phyloP scores from a whole-genome alignment of 23 tunicate species.

The Phallusia fumigata region DNA sequence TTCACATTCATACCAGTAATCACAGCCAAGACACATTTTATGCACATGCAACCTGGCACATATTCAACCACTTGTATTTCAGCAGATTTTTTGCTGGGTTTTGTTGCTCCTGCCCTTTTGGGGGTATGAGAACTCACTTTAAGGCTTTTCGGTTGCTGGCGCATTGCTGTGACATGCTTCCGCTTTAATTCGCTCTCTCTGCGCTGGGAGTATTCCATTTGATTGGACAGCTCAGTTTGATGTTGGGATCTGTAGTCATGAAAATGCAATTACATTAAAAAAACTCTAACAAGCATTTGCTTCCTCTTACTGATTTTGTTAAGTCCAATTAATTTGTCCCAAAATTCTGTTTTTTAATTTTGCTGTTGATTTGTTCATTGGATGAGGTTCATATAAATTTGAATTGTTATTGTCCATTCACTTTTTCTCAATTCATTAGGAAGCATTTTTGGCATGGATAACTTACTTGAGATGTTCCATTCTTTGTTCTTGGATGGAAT shows the following conservation, averaged over 20 bases:
- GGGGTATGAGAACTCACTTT: constrained; percentile 58
- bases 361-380: no score
- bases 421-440: no score
- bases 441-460: not conserved
- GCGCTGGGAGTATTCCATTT: constrained; percentile 82
- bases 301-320: no score
- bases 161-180: constrained; percentile 75
- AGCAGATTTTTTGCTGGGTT: not conserved
- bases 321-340: no score
- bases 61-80: constrained; percentile 3
- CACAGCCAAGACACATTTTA: constrained; percentile 19
- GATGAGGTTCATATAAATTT: no score
- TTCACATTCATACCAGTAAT: constrained; percentile 25
- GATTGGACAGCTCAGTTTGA: constrained; percentile 89
- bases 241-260: constrained; percentile 72
- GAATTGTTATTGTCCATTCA: not conserved
- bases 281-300: no score
- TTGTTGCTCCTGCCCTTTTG: not conserved
- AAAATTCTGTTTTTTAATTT: no score
- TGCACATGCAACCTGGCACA: constrained; percentile 11
- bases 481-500: constrained; percentile 81
- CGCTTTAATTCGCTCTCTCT: constrained; percentile 77
- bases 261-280: no score
- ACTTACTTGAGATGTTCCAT: constrained; percentile 83
- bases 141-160: constrained; percentile 89